A percentile compares a stretch with the other conserved stretches of the same genome.
Conservation (phyloP, 2,888 invertebrate genomes). For the Oeneis ivallda region DNA sequence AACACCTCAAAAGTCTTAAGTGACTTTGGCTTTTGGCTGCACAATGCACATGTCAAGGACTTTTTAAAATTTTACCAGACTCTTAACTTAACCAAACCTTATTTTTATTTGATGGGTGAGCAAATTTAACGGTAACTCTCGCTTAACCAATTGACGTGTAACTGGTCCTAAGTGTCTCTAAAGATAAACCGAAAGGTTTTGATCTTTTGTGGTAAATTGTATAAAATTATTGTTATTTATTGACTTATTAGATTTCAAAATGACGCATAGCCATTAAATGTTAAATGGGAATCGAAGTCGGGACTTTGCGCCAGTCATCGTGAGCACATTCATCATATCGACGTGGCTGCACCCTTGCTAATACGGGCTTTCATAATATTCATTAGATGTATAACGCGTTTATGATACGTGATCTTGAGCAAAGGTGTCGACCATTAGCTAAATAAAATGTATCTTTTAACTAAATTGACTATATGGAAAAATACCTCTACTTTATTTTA, state of each 20-base stretch:
- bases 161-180: background rate
- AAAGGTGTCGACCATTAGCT: conserved; percentile 38
- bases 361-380: conserved; percentile 72
- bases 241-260: conserved; percentile 23
- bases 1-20: too few species aligned
- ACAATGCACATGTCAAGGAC: too few species aligned
- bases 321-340: conserved; percentile 72
- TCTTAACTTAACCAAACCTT: too few species aligned
- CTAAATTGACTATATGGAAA: conserved; percentile 34
- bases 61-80: too few species aligned
- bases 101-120: too few species aligned
- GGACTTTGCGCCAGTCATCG: conserved; percentile 67
- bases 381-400: conserved; percentile 74
- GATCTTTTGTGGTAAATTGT: conserved; percentile 15
- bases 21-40: too few species aligned
- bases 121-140: too few species aligned
- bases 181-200: conserved; percentile 14
- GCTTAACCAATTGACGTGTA: too few species aligned
- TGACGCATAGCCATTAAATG: conserved; percentile 46
- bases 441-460: conserved; percentile 36
- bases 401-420: conserved; percentile 54
- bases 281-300: conserved; percentile 64
- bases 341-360: conserved; percentile 68
- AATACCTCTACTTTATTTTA: background rate
- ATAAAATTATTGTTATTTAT: conserved; percentile 23